These are phyloP conservation scores for Eupleurogrammus muticus DNA, from an alignment of 2,797 vertebrate genomes.

Conservation along the genomic window DNA sequence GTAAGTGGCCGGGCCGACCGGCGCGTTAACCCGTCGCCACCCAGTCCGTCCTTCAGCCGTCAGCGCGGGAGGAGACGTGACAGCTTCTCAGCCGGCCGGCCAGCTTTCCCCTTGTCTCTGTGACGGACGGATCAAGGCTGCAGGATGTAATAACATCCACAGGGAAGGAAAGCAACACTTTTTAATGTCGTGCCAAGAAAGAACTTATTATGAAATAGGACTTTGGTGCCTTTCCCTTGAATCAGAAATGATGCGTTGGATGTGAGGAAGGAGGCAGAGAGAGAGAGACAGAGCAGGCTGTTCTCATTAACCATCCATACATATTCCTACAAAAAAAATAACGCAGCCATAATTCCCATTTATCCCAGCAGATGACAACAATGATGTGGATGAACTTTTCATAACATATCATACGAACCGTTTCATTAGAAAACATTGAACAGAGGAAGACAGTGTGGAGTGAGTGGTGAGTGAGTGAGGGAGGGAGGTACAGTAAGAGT, in stretches of 20 bases:
- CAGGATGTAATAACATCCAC: conserved; percentile 61
- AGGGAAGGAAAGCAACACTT: conserved; percentile 61
- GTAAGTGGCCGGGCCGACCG: conserved; percentile 22
- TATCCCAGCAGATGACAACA: too few species aligned
- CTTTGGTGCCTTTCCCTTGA: conserved; percentile 70
- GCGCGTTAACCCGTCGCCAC: conserved; percentile 23
- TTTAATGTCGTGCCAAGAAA: conserved; percentile 87
- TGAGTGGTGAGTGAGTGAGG: conserved; percentile 17
- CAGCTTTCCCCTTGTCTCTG: conserved; percentile 50
- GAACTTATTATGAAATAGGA: conserved; percentile 81
- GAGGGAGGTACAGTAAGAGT: too few species aligned
- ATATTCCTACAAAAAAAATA: too few species aligned
- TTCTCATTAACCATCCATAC: too few species aligned
- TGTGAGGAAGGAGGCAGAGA: background rate
- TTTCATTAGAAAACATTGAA: too few species aligned
- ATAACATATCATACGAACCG: too few species aligned
- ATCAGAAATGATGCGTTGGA: conserved; percentile 46
- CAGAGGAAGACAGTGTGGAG: conserved; percentile 8
- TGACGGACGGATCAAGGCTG: conserved; percentile 78
- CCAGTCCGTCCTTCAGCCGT: conserved; percentile 26
- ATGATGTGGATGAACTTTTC: too few species aligned
- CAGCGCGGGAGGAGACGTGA: conserved; percentile 16
- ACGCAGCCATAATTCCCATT: too few species aligned
- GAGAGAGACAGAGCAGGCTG: background rate
- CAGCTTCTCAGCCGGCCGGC: conserved; percentile 24